Base-by-base conservation (phyloP, 2,113 vertebrate species). In the Psilopogon haemacephalus region DNA sequence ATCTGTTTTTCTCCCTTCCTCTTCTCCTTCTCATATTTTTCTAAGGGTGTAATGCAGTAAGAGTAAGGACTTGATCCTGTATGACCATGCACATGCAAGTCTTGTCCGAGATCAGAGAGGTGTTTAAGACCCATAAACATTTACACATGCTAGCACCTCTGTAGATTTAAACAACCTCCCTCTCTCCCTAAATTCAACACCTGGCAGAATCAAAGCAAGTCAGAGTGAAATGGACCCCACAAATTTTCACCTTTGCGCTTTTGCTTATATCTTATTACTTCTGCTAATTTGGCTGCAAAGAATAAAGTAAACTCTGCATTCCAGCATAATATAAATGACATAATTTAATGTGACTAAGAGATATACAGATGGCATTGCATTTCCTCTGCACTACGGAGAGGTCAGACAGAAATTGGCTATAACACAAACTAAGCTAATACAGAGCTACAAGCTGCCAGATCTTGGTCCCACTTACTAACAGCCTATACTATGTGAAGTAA, bases 311-410 rank as follows among this genome's bases (percentile, higher is more conserved):
- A 97, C 89, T 56, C 62, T 64, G 56, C 81, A 55, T 96, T 94
- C 96, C 95, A 81, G 30, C 59, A 90, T 59, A 64, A 80, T 87
- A 91, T 81, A 96, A 96, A 93, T 97, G 97, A 96, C 94, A 95
- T 97, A 95, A 97, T 97, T 97, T 93, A 97, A 97, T 95, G 96
- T 95, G 97, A 97, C 96, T 96, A 88, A 96, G 96, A 97, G 96
- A 97, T 93, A 80, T 96, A 94, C 96, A 98, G 96, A 97, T 98
- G 97, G 97, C 92, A 86, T 88, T 80, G 89, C 86, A 84, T 90
- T 92, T 94, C 95, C 96, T 97, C 71, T 8, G 8, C 94, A 90
- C 91, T 62, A 96, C 90, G 94, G 86, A 94, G 94, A 97, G 97
- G 97, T 97, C 97, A 97, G 96, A 46, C 32, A 50, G 93, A 96